Base-by-base conservation (phyloP, 2,113 vertebrate species). In the Nyctereutes procyonoides region DNA sequence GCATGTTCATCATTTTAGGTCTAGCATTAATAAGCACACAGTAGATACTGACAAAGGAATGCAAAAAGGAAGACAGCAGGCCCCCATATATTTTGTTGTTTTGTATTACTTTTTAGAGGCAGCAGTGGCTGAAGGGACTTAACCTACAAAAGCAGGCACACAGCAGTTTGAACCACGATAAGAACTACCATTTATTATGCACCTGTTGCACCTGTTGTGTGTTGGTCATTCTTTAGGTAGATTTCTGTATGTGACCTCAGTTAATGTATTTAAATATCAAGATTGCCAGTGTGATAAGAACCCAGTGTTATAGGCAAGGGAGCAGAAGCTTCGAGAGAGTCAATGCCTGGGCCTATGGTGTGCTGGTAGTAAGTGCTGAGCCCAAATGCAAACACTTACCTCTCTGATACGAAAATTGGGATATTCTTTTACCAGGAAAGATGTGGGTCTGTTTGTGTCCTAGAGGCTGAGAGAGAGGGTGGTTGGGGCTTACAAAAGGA, bases 221-320 rank as follows among this genome's bases (percentile, higher is more conserved):
- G 79, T 28, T 10, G 13, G 77, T 32, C 26, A 43, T 28, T 51
- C 35, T 53, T 85, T 63, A 55, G 83, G 51, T 38, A 26, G 65
- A 76, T 48, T 95, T 67, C 38, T 76, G 10, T 69, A 56, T 67
- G 30, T 55, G 14, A 74, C 85, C 51, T 92, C 86, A 82, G 62
- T 76, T 71, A 51, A 73, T 8, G 0, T 80, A 56, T 93, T 96
- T 95, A 79, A 93, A 88, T 84, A 74, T 79, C 62, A 69, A 51
- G 30, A 32, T 81, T 58, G 26, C 56, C 17, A 56, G 35, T 32
- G 28, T 38, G 38, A 5, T 63, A 28, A 32, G 69, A 55, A 11
- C n/a, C 60, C 65, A 60, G 0, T 60, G 76, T 60, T 24, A 60
- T 19, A 84, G 76, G 32, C 48, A 65, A 65, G 71, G 35, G 79